Conservation (phyloP, 2,888 invertebrate genomes). For the Globia sparganii region DNA sequence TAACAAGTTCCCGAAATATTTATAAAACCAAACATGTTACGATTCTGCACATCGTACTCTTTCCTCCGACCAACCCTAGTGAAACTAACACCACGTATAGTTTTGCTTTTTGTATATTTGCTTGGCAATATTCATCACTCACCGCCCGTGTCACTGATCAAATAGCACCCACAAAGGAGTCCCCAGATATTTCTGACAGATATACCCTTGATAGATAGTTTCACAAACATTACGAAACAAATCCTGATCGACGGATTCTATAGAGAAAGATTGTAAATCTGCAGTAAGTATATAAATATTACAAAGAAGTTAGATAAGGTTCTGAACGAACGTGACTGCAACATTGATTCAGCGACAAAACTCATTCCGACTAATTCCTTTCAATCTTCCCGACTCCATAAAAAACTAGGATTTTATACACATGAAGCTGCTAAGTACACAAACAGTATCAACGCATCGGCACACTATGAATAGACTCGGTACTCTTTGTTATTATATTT, state of each 20-base stretch:
- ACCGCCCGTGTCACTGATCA: constrained; percentile 89
- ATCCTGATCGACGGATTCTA: constrained; percentile 76
- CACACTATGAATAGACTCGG: constrained; percentile 81
- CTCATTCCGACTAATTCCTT: constrained; percentile 46
- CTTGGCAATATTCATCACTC: constrained; percentile 90
- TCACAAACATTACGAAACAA: constrained; percentile 79
- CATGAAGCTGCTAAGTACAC: constrained; percentile 78
- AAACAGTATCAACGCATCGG: constrained; percentile 78
- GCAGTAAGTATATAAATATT: constrained; percentile 42
- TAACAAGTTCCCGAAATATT: neutral
- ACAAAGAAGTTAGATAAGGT: constrained; percentile 40
- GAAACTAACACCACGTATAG: constrained; percentile 89
- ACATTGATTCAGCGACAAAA: constrained; percentile 41
- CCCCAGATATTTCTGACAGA: constrained; percentile 88
- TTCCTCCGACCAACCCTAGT: constrained; percentile 80
- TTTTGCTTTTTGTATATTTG: constrained; percentile 91
- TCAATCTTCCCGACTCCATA: constrained; percentile 62
- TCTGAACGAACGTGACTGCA: constrained; percentile 50
- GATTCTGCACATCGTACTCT: constrained; percentile 71
- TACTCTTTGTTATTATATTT: constrained; percentile 88
- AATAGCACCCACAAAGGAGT: constrained; percentile 88
- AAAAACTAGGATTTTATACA: constrained; percentile 72
- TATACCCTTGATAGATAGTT: constrained; percentile 87
- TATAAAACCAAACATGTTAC: constrained; percentile 66
- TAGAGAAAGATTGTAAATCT: constrained; percentile 57